Evolutionary conservation across 1,140 invertebrate genomes (phyloP), one percentile per base, ranked within the genome.

Genomic region (Drosophila quadrilineata): DNA sequence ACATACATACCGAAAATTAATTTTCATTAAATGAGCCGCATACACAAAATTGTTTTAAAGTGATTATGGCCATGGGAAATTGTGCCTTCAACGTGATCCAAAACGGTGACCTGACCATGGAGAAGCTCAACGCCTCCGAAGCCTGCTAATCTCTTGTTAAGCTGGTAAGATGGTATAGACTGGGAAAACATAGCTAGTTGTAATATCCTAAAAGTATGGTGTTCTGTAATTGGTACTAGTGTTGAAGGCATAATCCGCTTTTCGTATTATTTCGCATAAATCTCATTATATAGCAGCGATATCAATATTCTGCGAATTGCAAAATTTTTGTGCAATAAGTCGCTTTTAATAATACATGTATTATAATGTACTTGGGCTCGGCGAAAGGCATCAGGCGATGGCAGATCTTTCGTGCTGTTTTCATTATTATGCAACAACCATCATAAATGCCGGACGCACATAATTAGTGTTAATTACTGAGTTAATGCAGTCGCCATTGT

Each of bases 401-500:
- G n/a, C n/a, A n/a, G n/a, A n/a, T 38, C 35, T 17, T 36, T 6
- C 12, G 16, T 17, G 35, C n/a, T 10, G 19, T 49, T 16, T 29
- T 31, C 36, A 57, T 57, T 57, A 48, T 38, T 43, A 26, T 49
- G 57, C 65, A 67, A 53, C 58, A 22, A 49, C 56, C 58, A 31
- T 57, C 35, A 33, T 77, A 73, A 77, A 77, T 77, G 73, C 68
- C 53, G 33, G 63, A 68, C 31, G 70, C 46, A 46, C 69, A 79
- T 79, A 79, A 79, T 73, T 77, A 79, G 75, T 79, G 74, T 79
- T 79, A 79, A 77, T 79, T 79, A 79, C 76, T 65, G 74, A 79
- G 67, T 79, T 79, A 79, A 79, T 79, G 75, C 74, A 77, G 69
- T 77, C 59, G 59, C 75, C 68, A 77, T 77, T 77, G 65, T 62